Conservation (phyloP, 2,888 invertebrate species). For the Pandemis cinnamomeana region DNA sequence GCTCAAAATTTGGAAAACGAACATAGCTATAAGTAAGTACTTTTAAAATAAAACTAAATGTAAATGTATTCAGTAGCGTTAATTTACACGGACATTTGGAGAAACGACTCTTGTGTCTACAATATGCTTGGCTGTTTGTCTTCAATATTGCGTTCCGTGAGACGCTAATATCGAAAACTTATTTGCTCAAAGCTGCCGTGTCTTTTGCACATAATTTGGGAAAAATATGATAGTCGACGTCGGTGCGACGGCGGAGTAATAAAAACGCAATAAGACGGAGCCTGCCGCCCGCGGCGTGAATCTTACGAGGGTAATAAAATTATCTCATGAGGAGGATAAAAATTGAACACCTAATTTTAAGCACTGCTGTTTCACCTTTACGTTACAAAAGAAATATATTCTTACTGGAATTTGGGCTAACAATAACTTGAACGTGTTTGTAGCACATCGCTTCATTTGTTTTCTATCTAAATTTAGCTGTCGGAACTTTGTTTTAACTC, state of each 20-base stretch:
- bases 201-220: conserved; percentile 63
- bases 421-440: conserved; percentile 1
- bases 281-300: conserved; percentile 65
- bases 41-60: background rate
- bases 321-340: conserved; percentile 72
- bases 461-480: background rate
- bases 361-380: conserved; percentile 38
- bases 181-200: conserved; percentile 62
- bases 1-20: background rate
- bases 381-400: conserved; percentile 23
- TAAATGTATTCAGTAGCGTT: background rate
- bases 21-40: background rate
- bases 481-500: background rate
- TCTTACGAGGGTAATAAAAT: conserved; percentile 76
- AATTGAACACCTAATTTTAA: conserved; percentile 72
- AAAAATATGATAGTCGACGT: conserved; percentile 70
- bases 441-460: background rate
- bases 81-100: conserved; percentile 17
- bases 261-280: conserved; percentile 78
- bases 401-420: background rate
- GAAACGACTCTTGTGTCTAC: conserved; percentile 12
- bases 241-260: conserved; percentile 60
- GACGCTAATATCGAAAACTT: conserved; percentile 59
- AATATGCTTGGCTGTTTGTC: conserved; percentile 29
- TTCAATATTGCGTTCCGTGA: conserved; percentile 29